Base-by-base conservation (phyloP, 2,797 vertebrate genomes). In the Catostomus latipinnis region DNA sequence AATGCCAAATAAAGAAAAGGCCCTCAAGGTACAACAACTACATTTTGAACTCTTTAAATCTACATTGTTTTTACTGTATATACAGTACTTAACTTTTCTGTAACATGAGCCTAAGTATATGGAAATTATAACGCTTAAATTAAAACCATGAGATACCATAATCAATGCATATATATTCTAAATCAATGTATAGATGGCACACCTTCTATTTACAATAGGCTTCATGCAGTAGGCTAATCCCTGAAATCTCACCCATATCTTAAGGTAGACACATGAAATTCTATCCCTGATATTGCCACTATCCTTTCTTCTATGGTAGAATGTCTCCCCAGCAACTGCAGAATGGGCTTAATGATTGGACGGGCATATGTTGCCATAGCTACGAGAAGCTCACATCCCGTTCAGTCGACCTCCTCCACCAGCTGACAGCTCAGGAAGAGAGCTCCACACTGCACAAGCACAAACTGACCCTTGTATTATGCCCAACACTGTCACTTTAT, bases 291-390 rank as follows among this genome's bases (percentile, higher is more conserved):
- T 65, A 71, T 81, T 86, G 88, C 86, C 89, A 83, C 80, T 68
- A 56, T 76, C 82, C 85, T 79, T 90, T 89, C 81, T 84, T 86
- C 87, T 87, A 81, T 45, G 62, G 84, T 86, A 85, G 85, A 93
- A 92, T 91, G 87, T 94, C 92, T 94, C 91, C 94, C 92, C 92
- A 92, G 93, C 93, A 95, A 94, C 94, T 89, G 91, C 85, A 50
- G 52, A 89, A 84, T 85, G 90, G 87, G 90, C 62, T 87, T 92
- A 90, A 86, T 93, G 93, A 94, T 94, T 95, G 94, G 93, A 93
- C 89, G 87, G 88, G 90, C 82, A 87, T 89, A 87, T 81, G 93
- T 94, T 95, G 90, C 94, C 89, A 93, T 95, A 93, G 94, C 86
- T 93, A 94, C 93, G 87, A 88, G 90, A 95, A 94, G 92, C 92